These are phyloP conservation scores for Microtus richardsoni DNA, from an alignment of 2,113 vertebrate species.

Conservation along the genomic window DNA sequence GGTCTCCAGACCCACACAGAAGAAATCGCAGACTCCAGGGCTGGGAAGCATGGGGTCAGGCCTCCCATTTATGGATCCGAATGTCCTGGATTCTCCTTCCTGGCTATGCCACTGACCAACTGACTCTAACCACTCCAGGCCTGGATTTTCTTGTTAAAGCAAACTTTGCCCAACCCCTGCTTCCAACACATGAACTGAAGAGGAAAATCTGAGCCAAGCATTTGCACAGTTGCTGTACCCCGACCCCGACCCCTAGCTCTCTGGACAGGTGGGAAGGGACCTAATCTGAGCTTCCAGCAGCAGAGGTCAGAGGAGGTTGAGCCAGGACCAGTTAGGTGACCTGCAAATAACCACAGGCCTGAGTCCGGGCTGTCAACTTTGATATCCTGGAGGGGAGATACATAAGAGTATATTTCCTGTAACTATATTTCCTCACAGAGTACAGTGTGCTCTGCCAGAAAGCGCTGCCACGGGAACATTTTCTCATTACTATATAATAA, in stretches of 20 bases:
- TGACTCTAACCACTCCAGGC: background rate
- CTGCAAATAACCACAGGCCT: conserved; percentile 20
- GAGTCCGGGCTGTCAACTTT: conserved; percentile 9
- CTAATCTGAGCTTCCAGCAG: background rate
- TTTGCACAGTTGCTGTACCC: background rate
- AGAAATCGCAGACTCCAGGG: background rate
- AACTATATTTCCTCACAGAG: conserved; percentile 24
- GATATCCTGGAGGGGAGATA: conserved; percentile 36
- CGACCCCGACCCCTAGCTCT: fast-evolving
- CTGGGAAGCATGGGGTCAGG: background rate
- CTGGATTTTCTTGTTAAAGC: background rate
- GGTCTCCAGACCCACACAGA: background rate
- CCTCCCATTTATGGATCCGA: background rate
- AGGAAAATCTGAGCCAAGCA: background rate
- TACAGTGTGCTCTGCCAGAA: conserved; percentile 51
- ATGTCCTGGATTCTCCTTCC: background rate
- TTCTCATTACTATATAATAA: conserved; percentile 59
- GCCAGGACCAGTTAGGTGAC: background rate
- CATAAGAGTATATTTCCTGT: conserved; percentile 39
- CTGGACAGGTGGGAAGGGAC: background rate
- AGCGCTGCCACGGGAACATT: conserved; percentile 10
- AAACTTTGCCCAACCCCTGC: background rate
- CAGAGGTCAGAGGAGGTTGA: background rate
- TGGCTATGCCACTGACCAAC: background rate
- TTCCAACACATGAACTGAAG: fast-evolving